Evolutionary conservation across 2,888 invertebrate genomes (phyloP).

Genomic region (Cryptophagus acutangulus): DNA sequence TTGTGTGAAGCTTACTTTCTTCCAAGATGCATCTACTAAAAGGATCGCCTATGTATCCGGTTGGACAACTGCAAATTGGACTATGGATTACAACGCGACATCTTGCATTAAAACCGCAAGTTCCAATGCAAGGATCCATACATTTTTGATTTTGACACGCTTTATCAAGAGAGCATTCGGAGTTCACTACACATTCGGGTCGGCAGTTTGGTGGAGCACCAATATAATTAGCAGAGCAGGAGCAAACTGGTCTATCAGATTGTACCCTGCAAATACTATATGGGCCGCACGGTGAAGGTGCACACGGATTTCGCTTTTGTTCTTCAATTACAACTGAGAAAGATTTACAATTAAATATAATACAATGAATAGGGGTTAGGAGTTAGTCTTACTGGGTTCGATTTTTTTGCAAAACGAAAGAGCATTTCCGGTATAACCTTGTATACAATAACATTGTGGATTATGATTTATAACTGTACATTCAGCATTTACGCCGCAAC

Average conservation of each 20-base stretch:
- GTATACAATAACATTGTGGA: conserved; percentile 70
- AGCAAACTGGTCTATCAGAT: conserved; percentile 70
- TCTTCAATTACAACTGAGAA: conserved; percentile 40
- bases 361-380: conserved; percentile 3
- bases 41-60: conserved; percentile 69
- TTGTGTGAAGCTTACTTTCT: conserved; percentile 64
- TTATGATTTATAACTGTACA: conserved; percentile 72
- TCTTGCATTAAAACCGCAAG: conserved; percentile 70
- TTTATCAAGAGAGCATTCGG: conserved; percentile 69
- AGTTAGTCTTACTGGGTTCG: conserved; percentile 38
- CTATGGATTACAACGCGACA: conserved; percentile 77
- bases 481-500: conserved; percentile 72
- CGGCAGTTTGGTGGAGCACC: conserved; percentile 73
- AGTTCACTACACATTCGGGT: conserved; percentile 73
- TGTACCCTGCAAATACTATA: conserved; percentile 70
- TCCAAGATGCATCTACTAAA: conserved; percentile 64
- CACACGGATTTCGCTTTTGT: conserved; percentile 61
- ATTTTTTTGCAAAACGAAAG: conserved; percentile 56
- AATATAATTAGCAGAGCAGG: conserved; percentile 66
- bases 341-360: conserved; percentile 5
- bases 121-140: conserved; percentile 69
- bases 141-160: conserved; percentile 77
- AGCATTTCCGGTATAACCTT: conserved; percentile 68
- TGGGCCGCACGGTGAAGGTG: conserved; percentile 74
- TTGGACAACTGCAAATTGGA: conserved; percentile 71